These are phyloP conservation scores for Poliocrania exsul DNA, from an alignment of 2,797 vertebrate species.

Conservation along the genomic window DNA sequence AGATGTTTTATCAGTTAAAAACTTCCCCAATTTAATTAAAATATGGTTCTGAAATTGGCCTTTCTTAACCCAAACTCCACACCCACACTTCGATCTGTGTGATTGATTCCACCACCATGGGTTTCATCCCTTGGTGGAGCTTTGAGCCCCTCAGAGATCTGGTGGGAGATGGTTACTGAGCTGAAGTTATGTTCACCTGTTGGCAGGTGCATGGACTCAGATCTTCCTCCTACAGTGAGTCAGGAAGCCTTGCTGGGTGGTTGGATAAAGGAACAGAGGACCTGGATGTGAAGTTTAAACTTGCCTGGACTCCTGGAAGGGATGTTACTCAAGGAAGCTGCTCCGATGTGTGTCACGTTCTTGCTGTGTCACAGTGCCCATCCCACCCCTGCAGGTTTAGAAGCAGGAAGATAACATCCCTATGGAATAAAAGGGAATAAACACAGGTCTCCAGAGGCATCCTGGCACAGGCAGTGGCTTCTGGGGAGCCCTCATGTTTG, in stretches of 20 bases:
- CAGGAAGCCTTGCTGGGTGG: rapidly evolving
- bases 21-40: conserved; percentile 61
- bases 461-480: not conserved
- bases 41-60: not conserved
- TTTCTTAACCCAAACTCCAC: not conserved
- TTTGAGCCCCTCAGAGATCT: not conserved
- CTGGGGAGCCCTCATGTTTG: rapidly evolving
- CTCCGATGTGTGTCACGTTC: rapidly evolving
- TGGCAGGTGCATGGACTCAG: not conserved
- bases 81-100: not conserved
- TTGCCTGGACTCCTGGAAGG: not conserved
- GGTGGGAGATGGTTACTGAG: not conserved
- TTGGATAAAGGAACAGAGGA: not conserved
- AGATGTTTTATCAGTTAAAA: conserved; percentile 65
- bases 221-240: not conserved
- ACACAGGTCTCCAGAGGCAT: not conserved
- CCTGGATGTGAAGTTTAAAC: not conserved
- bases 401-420: not conserved
- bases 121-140: not conserved
- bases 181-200: not conserved
- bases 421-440: rapidly evolving
- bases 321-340: rapidly evolving
- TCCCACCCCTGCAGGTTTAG: rapidly evolving
- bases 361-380: not conserved
- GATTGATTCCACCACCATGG: not conserved